Conservation (phyloP, 2,113 vertebrate species). For the Poicephalus meyeri region DNA sequence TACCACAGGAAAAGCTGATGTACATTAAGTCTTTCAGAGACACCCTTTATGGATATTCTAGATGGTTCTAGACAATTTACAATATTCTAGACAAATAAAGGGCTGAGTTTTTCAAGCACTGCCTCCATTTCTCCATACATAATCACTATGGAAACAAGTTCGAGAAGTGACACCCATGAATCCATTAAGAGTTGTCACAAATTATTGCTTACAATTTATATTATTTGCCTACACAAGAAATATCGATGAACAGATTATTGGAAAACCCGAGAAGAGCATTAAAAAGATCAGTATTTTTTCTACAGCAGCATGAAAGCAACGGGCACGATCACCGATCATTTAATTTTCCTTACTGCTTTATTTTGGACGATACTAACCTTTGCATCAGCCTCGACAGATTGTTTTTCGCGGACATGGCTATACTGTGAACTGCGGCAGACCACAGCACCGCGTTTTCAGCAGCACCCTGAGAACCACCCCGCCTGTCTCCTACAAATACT, state of each 20-base stretch:
- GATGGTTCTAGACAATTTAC: background rate
- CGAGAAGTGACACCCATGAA: background rate
- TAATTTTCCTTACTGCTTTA: background rate
- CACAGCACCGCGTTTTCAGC: background rate
- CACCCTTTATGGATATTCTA: background rate
- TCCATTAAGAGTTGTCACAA: background rate
- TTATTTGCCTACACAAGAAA: background rate
- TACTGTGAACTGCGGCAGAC: background rate
- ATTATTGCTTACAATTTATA: background rate
- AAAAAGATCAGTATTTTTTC: background rate
- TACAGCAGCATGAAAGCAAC: background rate
- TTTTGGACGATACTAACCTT: background rate
- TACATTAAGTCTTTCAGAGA: background rate
- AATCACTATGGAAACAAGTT: conserved; percentile 59
- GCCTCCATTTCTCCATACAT: background rate
- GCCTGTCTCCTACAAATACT: background rate
- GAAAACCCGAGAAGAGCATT: background rate
- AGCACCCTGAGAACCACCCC: background rate
- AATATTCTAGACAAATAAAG: background rate
- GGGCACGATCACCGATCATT: rapidly evolving
- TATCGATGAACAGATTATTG: background rate
- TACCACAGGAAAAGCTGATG: background rate
- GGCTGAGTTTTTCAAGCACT: background rate
- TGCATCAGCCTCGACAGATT: background rate
- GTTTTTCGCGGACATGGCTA: background rate